Evolutionary conservation across 2,113 vertebrate species (phyloP).

Genomic region (Syngnathus typhle): DNA sequence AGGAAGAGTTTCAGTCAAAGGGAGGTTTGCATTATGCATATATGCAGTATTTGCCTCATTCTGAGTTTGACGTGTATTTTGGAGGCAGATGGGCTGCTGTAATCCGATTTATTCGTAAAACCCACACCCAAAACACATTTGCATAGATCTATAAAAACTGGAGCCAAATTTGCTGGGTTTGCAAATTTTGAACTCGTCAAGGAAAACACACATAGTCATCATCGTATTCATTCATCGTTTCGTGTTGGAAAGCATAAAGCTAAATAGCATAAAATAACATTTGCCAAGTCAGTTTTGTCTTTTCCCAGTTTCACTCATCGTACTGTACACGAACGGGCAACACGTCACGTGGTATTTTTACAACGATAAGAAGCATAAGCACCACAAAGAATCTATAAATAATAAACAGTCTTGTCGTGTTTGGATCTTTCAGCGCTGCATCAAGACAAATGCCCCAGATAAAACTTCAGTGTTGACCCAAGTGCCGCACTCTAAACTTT

Average conservation of each 20-base stretch:
- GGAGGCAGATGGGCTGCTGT: not conserved
- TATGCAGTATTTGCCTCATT: conserved; percentile 13
- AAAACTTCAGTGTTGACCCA: conserved; percentile 24
- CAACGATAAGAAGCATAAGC: conserved; percentile 29
- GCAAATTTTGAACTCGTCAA: conserved; percentile 17
- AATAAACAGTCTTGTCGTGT: conserved; percentile 28
- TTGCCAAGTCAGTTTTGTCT: not conserved
- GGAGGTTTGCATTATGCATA: conserved; percentile 14
- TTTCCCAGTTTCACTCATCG: conserved; percentile 3
- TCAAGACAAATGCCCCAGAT: conserved; percentile 23
- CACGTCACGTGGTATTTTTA: conserved; percentile 17
- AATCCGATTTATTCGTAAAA: conserved; percentile 11
- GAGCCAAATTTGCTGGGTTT: conserved; percentile 22
- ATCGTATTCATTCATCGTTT: not conserved
- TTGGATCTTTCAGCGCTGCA: conserved; percentile 24
- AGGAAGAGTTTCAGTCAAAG: conserved; percentile 53
- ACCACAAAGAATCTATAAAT: conserved; percentile 25
- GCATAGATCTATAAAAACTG: conserved; percentile 14
- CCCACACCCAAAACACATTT: conserved; percentile 13
- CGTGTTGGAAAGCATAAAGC: not conserved
- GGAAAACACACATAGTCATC: not conserved
- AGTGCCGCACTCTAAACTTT: conserved; percentile 7
- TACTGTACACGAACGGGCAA: conserved; percentile 8
- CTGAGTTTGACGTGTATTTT: conserved; percentile 9
- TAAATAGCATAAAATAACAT: not conserved